Base-by-base conservation (phyloP, 2,113 vertebrate species). In the Stomatorhinus ivindoensis region DNA sequence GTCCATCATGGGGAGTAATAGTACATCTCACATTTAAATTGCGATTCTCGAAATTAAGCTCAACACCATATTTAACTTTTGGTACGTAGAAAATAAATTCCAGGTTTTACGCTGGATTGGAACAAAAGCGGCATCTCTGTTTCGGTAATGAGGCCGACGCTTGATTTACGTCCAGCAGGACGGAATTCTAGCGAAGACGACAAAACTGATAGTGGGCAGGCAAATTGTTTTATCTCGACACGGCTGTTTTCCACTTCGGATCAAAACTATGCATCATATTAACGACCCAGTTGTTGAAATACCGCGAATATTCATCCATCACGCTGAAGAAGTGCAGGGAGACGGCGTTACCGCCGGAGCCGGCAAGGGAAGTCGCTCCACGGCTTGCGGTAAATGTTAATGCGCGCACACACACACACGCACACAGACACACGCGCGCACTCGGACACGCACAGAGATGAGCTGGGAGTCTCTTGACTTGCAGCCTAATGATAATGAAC, bases 401-500 rank as follows among this genome's bases (percentile, higher is more conserved):
- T 84, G 82, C 44, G 44, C 39, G 1, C 73, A 39, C 73, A 17
- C 17, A 3, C 13, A 24, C 80, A 3, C 80, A 80, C 35, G 39
- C 31, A 42, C 73, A 80, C 73, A 3, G 31, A 55, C 51, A 87
- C 83, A n/a, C 46, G 15, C 46, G 11, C 42, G 44, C 47, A 3
- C n/a, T 7, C 42, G 24, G 42, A 46, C 44, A 21, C 47, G 39
- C 80, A 83, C 17, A 86, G 7, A 65, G 35, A 61, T 31, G n/a
- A 61, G 51, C 61, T 86, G 91, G 69, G 88, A 87, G 31, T 90
- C 89, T 47, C 47, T 88, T 73, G 90, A 88, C 91, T 91, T 89
- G 87, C 48, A 92, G 58, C 17, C 2, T 94, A 94, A 95, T 91
- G 55, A 94, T 90, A 94, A 93, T 1, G 90, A 93, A 93, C 92